Evolutionary conservation across 2,888 invertebrate species (phyloP).

Genomic region (Hetaerina titia): DNA sequence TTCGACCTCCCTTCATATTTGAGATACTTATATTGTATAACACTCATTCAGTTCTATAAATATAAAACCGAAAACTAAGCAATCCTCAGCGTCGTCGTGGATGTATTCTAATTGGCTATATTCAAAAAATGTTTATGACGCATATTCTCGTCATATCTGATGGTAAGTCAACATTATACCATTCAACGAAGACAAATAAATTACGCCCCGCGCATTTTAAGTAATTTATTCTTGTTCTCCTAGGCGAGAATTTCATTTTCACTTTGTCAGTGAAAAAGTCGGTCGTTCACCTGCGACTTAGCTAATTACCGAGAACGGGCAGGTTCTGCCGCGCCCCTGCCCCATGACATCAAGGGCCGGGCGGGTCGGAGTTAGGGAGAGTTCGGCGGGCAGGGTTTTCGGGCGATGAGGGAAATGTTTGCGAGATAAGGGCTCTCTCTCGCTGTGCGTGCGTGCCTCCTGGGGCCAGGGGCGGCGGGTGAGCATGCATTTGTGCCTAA

Average conservation of each 20-base stretch:
- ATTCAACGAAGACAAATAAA: background rate
- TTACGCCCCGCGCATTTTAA: background rate
- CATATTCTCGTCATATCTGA: background rate
- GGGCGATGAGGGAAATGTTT: background rate
- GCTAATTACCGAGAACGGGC: too few species aligned
- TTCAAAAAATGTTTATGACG: too few species aligned
- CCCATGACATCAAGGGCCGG: too few species aligned
- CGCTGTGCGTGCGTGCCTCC: background rate
- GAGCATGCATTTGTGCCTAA: background rate
- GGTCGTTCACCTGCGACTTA: too few species aligned
- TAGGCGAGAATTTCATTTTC: background rate
- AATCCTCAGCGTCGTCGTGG: background rate
- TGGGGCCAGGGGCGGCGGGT: background rate
- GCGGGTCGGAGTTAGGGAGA: background rate
- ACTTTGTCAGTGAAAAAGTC: too few species aligned
- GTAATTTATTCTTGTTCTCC: background rate
- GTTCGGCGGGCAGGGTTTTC: background rate
- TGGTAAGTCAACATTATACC: background rate
- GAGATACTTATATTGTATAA: background rate
- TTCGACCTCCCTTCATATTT: too few species aligned
- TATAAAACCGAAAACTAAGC: background rate
- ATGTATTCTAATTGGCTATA: background rate
- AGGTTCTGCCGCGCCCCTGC: too few species aligned
- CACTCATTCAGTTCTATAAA: background rate
- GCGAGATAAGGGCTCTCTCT: background rate